phyloP scores from a whole-genome alignment of 2,113 vertebrate genomes.

The Perca schrenkii region DNA sequence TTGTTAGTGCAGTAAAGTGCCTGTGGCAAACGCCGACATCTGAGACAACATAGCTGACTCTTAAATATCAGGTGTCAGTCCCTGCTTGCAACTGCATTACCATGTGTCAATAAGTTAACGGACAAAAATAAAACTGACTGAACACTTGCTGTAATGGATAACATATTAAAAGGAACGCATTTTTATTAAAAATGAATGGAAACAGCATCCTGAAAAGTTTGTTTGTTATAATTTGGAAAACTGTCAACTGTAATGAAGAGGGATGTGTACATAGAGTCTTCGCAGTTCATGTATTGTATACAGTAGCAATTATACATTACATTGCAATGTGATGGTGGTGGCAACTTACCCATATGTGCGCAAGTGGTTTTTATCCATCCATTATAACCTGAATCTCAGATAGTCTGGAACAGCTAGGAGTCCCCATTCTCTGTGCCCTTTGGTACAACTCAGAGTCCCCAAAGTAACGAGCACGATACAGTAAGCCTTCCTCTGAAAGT shows the following conservation, averaged over 20 bases:
- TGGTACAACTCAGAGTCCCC: slow-evolving; percentile 94
- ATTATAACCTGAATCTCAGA: slow-evolving; percentile 95
- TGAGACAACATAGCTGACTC: slow-evolving; percentile 39
- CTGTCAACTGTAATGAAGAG: neutral
- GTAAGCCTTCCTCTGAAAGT: slow-evolving; percentile 93
- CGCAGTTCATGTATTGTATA: neutral
- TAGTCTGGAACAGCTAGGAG: slow-evolving; percentile 96
- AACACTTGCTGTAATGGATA: neutral
- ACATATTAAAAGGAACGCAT: neutral
- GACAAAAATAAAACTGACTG: slow-evolving; percentile 17
- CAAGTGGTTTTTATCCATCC: slow-evolving; percentile 85
- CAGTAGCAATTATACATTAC: no score
- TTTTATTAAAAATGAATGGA: neutral
- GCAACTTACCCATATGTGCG: slow-evolving; percentile 60
- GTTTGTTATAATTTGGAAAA: neutral
- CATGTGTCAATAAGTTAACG: neutral
- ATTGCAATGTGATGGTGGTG: no score
- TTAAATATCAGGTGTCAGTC: slow-evolving; percentile 26
- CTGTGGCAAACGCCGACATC: neutral
- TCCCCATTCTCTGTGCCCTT: slow-evolving; percentile 95
- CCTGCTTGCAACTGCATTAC: slow-evolving; percentile 17
- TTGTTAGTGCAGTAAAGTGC: neutral
- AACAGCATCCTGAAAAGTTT: neutral
- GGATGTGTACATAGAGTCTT: neutral
- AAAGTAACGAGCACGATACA: slow-evolving; percentile 98